Percentiles rank a stretch among this genome's conserved stretches.
Evolutionary conservation across 2,113 vertebrate genomes (phyloP).

Genomic region (Xiphophorus hellerii): DNA sequence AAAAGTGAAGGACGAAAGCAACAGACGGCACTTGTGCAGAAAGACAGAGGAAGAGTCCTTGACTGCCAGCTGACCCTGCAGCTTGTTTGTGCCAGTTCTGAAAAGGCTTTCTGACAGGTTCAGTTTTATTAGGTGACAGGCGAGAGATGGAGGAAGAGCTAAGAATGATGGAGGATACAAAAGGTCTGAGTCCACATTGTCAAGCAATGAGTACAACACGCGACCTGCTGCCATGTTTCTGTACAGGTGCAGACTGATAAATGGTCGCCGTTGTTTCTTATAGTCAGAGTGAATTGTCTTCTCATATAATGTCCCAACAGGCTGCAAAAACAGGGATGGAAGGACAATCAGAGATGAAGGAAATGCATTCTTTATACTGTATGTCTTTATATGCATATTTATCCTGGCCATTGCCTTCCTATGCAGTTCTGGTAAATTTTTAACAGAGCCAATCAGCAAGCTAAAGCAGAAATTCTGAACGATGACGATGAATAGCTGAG

Average conservation of each 20-base stretch:
- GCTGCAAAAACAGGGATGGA: not conserved
- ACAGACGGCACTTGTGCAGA: constrained; percentile 48
- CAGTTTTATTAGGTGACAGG: constrained; percentile 47
- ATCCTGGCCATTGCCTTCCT: too few species aligned
- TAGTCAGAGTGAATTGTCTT: not conserved
- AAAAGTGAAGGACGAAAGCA: constrained; percentile 25
- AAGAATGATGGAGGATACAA: constrained; percentile 62
- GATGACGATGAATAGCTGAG: too few species aligned
- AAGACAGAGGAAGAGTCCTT: constrained; percentile 71
- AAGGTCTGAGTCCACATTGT: constrained; percentile 48
- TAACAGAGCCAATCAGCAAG: too few species aligned
- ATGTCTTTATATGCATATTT: too few species aligned
- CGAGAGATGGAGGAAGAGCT: constrained; percentile 10
- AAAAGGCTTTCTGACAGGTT: constrained; percentile 31
- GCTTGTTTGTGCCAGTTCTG: constrained; percentile 67
- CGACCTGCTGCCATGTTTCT: constrained; percentile 26
- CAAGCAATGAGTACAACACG: constrained; percentile 37
- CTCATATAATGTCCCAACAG: not conserved
- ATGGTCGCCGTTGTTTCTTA: not conserved
- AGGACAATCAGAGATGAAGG: not conserved
- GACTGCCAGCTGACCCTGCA: constrained; percentile 64
- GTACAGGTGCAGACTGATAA: constrained; percentile 28
- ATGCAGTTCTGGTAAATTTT: too few species aligned
- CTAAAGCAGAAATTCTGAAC: too few species aligned
- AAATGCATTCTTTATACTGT: not conserved